Conservation (phyloP, 2,797 vertebrate genomes). For the Pangasius macronema region DNA sequence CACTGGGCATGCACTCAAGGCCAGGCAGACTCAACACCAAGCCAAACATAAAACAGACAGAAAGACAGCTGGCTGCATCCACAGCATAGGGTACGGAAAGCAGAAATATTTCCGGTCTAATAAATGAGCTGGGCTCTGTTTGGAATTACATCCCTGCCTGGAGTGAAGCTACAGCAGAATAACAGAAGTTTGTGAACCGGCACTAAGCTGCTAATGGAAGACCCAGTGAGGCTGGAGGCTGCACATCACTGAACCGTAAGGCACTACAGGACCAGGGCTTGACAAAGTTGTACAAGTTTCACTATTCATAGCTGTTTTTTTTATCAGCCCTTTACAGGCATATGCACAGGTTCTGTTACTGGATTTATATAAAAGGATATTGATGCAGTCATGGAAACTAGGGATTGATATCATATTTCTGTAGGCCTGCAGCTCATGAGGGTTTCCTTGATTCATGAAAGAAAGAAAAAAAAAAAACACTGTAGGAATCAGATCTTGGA, state of each 20-base stretch:
- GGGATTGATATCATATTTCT: constrained; percentile 20
- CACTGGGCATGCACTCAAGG: constrained; percentile 33
- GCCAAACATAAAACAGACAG: constrained; percentile 33
- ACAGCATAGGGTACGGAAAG: constrained; percentile 40
- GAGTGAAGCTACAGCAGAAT: constrained; percentile 66
- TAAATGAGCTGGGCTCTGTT: constrained; percentile 59
- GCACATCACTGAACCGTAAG: constrained; percentile 27
- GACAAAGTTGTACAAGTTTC: constrained; percentile 4
- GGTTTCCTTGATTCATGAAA: constrained; percentile 9
- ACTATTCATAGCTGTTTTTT: neutral
- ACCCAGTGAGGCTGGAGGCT: constrained; percentile 49
- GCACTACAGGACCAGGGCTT: constrained; percentile 9
- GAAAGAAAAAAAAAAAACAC: no score
- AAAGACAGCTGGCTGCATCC: constrained; percentile 49
- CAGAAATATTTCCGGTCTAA: constrained; percentile 68
- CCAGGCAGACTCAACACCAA: constrained; percentile 20
- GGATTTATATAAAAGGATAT: neutral
- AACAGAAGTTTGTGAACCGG: constrained; percentile 69
- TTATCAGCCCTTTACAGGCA: neutral
- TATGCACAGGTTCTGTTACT: neutral
- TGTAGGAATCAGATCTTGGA: neutral
- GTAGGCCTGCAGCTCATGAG: constrained; percentile 5
- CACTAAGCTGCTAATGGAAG: constrained; percentile 73
- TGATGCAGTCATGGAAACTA: neutral
- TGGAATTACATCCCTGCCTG: constrained; percentile 57